Percentiles rank a stretch among this genome's conserved stretches.
phyloP scores from a whole-genome alignment of 2,113 vertebrate species.

The Pseudorectes ferrugineus region DNA sequence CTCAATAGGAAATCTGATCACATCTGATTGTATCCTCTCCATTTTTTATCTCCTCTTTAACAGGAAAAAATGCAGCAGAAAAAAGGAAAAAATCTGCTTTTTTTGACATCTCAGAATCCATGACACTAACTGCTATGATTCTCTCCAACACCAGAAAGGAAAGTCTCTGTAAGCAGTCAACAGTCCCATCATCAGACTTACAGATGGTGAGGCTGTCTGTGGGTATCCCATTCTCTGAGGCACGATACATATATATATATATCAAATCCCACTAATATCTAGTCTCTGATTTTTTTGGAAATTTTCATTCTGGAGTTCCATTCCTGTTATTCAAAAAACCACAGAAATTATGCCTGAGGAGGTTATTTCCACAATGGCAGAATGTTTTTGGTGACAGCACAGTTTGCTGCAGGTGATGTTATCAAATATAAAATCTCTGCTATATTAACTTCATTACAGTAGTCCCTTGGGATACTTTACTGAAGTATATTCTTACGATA shows the following conservation, averaged over 20 bases:
- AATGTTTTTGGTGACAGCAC: neutral
- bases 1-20: neutral
- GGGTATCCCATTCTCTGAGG: neutral
- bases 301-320: neutral
- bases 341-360: neutral
- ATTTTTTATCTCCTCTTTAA: neutral
- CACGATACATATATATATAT: rapidly evolving
- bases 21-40: neutral
- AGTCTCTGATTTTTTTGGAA: neutral
- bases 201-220: neutral
- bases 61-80: neutral
- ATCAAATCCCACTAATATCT: neutral
- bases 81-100: neutral
- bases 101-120: neutral
- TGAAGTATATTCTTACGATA: neutral
- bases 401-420: neutral
- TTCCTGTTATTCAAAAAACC: neutral
- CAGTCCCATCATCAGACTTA: neutral
- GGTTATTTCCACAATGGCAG: neutral
- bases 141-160: neutral
- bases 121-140: neutral
- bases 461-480: neutral
- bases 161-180: neutral
- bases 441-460: neutral
- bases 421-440: neutral